phyloP scores from a whole-genome alignment of 2,888 invertebrate genomes.

The Dyspetes luteomarginatus region DNA sequence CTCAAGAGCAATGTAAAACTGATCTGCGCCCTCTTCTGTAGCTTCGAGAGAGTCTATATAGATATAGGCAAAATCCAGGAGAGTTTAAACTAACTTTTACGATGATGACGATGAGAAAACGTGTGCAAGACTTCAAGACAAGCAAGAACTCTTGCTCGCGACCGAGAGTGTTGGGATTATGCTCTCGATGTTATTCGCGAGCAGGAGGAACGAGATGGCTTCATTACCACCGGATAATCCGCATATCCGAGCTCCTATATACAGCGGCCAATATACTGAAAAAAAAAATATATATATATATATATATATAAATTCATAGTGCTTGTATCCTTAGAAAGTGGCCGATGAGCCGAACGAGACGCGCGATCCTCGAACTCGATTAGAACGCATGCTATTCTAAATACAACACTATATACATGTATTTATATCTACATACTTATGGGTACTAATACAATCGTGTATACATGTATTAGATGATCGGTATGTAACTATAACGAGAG shows the following conservation, averaged over 20 bases:
- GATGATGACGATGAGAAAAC: constrained; percentile 60
- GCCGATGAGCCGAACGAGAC: constrained; percentile 64
- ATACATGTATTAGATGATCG: constrained; percentile 24
- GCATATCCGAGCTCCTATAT: constrained; percentile 67
- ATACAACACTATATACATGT: constrained; percentile 3
- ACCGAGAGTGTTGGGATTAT: constrained; percentile 11
- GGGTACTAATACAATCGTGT: constrained; percentile 8
- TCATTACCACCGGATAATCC: constrained; percentile 78
- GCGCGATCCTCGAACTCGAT: constrained; percentile 65
- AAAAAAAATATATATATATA: not conserved
- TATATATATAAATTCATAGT: not conserved
- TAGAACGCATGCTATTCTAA: constrained; percentile 44
- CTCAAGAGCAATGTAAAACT: too few species aligned
- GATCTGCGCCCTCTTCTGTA: constrained; percentile 42
- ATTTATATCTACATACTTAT: not conserved
- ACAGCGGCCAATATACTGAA: constrained; percentile 50
- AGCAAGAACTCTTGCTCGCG: constrained; percentile 4
- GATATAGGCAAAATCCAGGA: constrained; percentile 59
- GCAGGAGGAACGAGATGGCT: constrained; percentile 74
- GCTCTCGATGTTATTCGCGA: constrained; percentile 59
- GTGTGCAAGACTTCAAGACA: constrained; percentile 1
- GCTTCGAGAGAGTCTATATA: constrained; percentile 19
- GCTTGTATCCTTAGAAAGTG: constrained; percentile 66
- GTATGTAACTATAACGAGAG: constrained; percentile 41
- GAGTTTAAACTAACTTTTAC: constrained; percentile 77